Base-by-base conservation (phyloP, 2,888 invertebrate genomes). In the Odontothrips loti region DNA sequence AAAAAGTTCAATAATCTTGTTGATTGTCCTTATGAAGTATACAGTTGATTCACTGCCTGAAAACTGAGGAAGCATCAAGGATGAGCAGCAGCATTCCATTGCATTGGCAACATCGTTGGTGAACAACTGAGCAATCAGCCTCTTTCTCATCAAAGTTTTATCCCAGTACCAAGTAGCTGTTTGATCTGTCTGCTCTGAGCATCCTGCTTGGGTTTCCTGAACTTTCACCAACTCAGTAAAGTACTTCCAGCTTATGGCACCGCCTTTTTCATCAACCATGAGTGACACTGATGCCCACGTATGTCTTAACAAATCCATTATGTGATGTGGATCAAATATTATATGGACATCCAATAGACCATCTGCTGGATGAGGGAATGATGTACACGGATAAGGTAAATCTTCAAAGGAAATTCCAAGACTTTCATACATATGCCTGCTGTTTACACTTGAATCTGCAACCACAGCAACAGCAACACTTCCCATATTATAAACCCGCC, bases 141-240 rank as follows among this genome's bases (percentile, higher is more conserved):
- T 23, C 23, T 27, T 75, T 27, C 68, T 23, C 68, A 75, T 75
- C 23, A 75, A 27, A 75, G 11, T 75, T 8, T 27, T 75, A 27
- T 75, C 68, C 68, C 68, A 75, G 68, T 75, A 75, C 68, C 68
- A 75, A 11, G 68, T 75, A 27, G 68, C 68, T 27, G 27, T 75
- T 75, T 75, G 68, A 27, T 75, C 68, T 27, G 27, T 23, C 12
- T 75, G 68, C 27, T 75, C 68, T 75, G 68, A 75, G 23, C 23
- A 27, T 75, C 68, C 68, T 75, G 68, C 68, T 27, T 75, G 68
- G 10, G 68, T 75, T 75, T 75, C 68, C 23, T 75, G 68, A 75
- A 75, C 68, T 75, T 75, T 75, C 1, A 75, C 68, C 68, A 75
- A 23, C 68, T 75, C 68, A 27, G 68, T 75, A 27, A 75, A 75